Conservation (phyloP, 2,113 vertebrate species). For the Saiga tatarica region DNA sequence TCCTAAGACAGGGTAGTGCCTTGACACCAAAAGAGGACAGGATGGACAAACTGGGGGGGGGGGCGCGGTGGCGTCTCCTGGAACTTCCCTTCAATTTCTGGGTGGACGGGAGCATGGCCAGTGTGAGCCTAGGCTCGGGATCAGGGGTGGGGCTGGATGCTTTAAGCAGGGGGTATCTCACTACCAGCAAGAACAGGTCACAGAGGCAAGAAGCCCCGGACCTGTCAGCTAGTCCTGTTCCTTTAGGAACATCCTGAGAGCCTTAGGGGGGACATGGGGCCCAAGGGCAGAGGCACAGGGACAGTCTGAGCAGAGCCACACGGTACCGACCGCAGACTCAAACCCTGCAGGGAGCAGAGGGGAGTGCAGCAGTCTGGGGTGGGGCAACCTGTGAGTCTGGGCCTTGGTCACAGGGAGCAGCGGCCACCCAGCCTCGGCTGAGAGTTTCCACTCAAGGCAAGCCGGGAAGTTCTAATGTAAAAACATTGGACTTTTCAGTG, state of each 20-base stretch:
- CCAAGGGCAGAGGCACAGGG: not conserved
- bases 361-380: not conserved
- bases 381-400: not conserved
- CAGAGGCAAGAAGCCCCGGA: not conserved
- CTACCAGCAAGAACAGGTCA: not conserved
- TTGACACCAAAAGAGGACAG: not conserved
- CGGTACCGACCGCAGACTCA: not conserved
- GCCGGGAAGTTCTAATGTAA: conserved; percentile 25
- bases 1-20: not conserved
- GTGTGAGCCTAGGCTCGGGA: not conserved
- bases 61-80: no score
- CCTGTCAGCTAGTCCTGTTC: not conserved
- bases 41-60: not conserved
- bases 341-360: not conserved
- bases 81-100: not conserved
- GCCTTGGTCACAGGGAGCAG: not conserved
- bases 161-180: not conserved
- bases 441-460: not conserved
- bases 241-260: not conserved
- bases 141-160: not conserved
- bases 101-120: not conserved
- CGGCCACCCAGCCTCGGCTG: not conserved
- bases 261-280: not conserved
- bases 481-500: not conserved
- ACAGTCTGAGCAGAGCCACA: not conserved